These are phyloP conservation scores for Halictus quadricinctus DNA, from an alignment of 2,888 invertebrate species.

Conservation along the genomic window DNA sequence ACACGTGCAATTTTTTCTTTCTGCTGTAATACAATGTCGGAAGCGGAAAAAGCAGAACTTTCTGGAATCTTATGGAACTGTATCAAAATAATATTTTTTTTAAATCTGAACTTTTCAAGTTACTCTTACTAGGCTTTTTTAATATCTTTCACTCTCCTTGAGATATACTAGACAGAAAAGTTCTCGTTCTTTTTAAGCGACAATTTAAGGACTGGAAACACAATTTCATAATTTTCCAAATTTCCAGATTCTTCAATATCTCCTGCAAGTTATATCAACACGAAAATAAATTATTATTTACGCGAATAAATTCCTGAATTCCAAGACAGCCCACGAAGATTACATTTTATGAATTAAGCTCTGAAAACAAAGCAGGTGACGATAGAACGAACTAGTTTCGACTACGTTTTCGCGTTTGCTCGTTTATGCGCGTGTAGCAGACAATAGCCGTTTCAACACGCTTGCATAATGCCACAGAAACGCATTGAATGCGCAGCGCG, in stretches of 20 bases:
- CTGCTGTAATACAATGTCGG: neutral
- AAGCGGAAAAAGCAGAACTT: neutral
- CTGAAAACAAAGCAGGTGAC: neutral
- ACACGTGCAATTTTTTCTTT: neutral
- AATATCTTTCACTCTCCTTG: neutral
- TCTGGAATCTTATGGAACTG: neutral
- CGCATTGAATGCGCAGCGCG: constrained; percentile 8
- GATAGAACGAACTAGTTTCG: neutral
- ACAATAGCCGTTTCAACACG: neutral
- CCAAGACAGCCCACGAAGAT: neutral
- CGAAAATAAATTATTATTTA: too few relatives aligned
- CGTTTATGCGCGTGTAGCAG: neutral
- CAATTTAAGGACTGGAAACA: neutral
- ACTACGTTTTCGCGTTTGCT: neutral
- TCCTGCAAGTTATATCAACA: neutral
- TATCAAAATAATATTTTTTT: neutral
- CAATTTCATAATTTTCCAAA: neutral
- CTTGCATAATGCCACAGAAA: neutral
- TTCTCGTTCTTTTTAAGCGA: neutral
- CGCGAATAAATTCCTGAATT: too few relatives aligned
- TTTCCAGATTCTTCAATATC: neutral
- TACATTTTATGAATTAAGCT: neutral
- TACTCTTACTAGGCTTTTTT: neutral
- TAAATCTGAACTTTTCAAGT: neutral
- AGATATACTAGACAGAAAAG: neutral